Percentiles rank a stretch among this genome's conserved stretches.
phyloP scores from a whole-genome alignment of 2,113 vertebrate species.

The Ploceus nigricollis region DNA sequence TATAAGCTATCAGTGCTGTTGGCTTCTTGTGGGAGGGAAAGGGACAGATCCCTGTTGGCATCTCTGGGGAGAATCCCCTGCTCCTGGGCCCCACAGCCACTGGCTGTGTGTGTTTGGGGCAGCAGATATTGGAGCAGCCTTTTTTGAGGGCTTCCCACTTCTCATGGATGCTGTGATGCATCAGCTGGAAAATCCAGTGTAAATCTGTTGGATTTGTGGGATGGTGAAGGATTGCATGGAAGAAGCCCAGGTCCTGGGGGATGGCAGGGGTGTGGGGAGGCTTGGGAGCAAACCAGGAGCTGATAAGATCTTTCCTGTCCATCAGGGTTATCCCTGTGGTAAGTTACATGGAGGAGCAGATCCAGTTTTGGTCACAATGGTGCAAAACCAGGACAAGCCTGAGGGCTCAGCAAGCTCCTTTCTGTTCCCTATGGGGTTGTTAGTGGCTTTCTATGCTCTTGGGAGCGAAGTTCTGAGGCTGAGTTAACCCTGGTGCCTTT shows the following conservation, averaged over 20 bases:
- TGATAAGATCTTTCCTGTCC: background rate
- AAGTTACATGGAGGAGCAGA: too few species aligned
- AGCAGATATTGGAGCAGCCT: background rate
- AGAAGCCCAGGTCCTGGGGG: background rate
- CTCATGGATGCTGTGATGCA: too few species aligned
- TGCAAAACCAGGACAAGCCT: background rate
- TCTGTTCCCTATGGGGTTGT: fast-evolving
- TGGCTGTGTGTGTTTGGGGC: background rate
- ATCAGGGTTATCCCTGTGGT: background rate
- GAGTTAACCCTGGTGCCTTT: background rate
- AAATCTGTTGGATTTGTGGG: background rate
- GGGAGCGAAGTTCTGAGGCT: background rate
- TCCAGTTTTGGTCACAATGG: background rate
- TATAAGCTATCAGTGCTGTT: background rate
- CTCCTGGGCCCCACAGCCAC: background rate
- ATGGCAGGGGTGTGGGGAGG: background rate
- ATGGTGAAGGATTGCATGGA: background rate
- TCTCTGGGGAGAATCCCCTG: background rate
- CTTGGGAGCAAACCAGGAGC: background rate
- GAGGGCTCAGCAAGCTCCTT: background rate
- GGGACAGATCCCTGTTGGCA: fast-evolving
- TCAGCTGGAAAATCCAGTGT: background rate
- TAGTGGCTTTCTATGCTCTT: fast-evolving
- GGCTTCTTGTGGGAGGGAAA: too few species aligned
- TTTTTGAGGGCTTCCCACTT: fast-evolving